These are phyloP conservation scores for Rhineura floridana DNA, from an alignment of 2,113 vertebrate species.

Conservation along the genomic window DNA sequence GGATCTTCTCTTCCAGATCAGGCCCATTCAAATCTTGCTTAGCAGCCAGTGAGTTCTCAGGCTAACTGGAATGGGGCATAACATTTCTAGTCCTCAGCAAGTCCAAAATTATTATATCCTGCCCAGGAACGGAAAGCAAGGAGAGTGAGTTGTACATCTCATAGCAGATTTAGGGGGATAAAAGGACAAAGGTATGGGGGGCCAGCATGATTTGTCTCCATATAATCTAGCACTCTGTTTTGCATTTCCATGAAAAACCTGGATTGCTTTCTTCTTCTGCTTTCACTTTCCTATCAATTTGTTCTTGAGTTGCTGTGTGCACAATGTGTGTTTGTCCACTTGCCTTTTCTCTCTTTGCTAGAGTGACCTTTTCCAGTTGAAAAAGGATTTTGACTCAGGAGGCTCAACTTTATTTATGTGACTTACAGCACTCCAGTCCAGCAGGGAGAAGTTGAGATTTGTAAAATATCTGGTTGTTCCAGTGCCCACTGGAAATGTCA, in stretches of 20 bases:
- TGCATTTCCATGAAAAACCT: not conserved
- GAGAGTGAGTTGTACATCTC: too few relatives aligned
- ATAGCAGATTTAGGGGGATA: not conserved
- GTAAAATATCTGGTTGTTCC: not conserved
- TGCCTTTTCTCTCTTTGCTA: not conserved
- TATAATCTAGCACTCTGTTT: not conserved
- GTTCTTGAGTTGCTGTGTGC: not conserved
- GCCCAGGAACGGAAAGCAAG: not conserved
- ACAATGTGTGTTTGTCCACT: slow-evolving; percentile 4
- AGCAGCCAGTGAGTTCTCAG: not conserved
- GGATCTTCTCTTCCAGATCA: not conserved
- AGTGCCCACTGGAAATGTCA: not conserved
- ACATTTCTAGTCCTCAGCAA: not conserved
- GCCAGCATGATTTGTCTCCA: not conserved
- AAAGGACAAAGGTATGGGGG: not conserved
- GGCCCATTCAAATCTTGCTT: not conserved
- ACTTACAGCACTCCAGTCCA: not conserved
- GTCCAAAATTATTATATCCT: not conserved
- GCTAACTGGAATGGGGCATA: not conserved
- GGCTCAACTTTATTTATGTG: slow-evolving; percentile 14
- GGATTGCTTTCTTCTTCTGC: not conserved
- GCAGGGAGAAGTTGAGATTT: not conserved
- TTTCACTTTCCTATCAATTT: not conserved
- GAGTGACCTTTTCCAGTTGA: slow-evolving; percentile 17
- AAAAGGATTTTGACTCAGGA: not conserved